Evolutionary conservation across 30 jellyfish, hydroid and myxozoan species (phyloP).

Genomic region (Chironex yamaguchii): DNA sequence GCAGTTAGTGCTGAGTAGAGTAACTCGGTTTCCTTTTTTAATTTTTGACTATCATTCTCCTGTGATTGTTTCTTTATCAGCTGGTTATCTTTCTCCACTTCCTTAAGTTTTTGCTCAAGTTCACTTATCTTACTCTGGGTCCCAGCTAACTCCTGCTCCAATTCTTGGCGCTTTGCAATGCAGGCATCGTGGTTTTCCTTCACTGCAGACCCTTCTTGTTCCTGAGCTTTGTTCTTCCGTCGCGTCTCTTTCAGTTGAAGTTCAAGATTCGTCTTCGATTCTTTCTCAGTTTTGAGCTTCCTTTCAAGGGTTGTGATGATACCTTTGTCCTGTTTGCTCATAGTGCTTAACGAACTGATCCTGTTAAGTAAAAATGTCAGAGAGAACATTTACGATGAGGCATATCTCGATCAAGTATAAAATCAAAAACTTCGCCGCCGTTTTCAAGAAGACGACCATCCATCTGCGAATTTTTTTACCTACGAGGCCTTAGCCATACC

Average conservation of each 20-base stretch:
- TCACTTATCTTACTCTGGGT: slow-evolving; percentile 75
- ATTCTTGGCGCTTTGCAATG: slow-evolving; percentile 87
- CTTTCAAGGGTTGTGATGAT: slow-evolving; percentile 80
- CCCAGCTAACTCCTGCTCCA: slow-evolving; percentile 79
- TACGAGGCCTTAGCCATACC: no score
- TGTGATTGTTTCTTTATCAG: slow-evolving; percentile 69
- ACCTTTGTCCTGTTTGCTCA: slow-evolving; percentile 86
- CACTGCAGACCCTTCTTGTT: slow-evolving; percentile 59
- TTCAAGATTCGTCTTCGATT: slow-evolving; percentile 71
- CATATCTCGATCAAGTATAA: no score
- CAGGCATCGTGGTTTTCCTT: slow-evolving; percentile 94
- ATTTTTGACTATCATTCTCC: slow-evolving; percentile 84
- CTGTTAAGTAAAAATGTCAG: slow-evolving; percentile 44
- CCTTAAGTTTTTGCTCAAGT: slow-evolving; percentile 52
- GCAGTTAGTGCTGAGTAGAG: slow-evolving; percentile 91
- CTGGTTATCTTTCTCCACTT: slow-evolving; percentile 80
- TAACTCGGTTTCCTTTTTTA: slow-evolving; percentile 92
- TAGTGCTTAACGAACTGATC: slow-evolving; percentile 49
- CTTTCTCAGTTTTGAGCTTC: slow-evolving; percentile 87
- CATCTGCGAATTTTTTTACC: no score
- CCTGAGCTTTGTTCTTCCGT: slow-evolving; percentile 59
- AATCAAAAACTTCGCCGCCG: no score
- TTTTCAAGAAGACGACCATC: no score
- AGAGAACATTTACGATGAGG: background rate
- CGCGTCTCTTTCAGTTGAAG: slow-evolving; percentile 83